These are phyloP conservation scores for Pachycephala philippinensis DNA, from an alignment of 2,113 vertebrate species.

Conservation along the genomic window DNA sequence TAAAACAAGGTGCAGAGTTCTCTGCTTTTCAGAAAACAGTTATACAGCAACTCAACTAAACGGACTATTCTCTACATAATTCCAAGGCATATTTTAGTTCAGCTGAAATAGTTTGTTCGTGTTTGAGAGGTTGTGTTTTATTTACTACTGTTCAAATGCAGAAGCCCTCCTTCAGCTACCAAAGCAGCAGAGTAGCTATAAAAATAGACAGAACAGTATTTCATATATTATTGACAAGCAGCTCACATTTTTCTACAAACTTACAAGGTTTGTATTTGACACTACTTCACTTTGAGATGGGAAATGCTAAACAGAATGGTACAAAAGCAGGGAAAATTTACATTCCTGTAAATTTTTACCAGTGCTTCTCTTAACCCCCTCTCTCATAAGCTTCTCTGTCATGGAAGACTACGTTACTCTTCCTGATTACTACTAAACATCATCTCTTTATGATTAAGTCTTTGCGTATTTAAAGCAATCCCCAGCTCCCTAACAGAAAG, in stretches of 20 bases:
- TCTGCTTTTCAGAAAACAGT: not conserved
- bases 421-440: not conserved
- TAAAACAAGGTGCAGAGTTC: not conserved
- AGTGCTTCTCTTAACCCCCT: accelerated
- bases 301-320: not conserved
- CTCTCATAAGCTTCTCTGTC: not conserved
- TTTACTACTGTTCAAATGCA: not conserved
- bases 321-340: not conserved
- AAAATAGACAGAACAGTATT: not conserved
- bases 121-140: not conserved
- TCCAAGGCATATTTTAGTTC: not conserved
- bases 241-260: not conserved
- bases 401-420: not conserved
- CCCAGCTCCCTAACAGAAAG: not conserved
- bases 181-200: not conserved
- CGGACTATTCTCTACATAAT: not conserved
- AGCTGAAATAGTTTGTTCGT: not conserved
- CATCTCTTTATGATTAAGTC: not conserved
- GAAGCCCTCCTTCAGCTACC: not conserved
- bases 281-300: not conserved
- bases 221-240: not conserved
- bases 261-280: not conserved
- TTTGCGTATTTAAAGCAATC: not conserved
- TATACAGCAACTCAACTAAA: not conserved
- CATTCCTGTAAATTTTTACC: not conserved